Conservation (phyloP, 2,113 vertebrate species). For the Eonycteris spelaea region DNA sequence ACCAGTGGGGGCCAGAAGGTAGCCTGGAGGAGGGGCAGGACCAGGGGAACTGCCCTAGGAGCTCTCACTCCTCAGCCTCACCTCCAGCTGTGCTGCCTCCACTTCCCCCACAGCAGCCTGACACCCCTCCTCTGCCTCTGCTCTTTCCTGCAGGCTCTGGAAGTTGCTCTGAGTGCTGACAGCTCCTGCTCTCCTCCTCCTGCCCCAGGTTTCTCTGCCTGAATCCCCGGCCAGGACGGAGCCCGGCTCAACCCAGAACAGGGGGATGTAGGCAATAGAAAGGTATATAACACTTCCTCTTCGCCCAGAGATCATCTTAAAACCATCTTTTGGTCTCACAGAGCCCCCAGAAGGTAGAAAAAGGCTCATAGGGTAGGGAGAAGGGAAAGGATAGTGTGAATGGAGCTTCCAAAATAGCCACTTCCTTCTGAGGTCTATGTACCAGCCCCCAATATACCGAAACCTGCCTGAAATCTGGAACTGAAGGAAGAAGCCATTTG, state of each 20-base stretch:
- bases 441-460: background rate
- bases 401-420: background rate
- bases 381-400: background rate
- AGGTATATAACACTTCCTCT: background rate
- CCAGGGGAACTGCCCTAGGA: background rate
- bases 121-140: background rate
- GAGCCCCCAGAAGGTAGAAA: background rate
- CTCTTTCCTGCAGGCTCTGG: background rate
- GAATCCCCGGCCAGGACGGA: background rate
- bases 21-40: background rate
- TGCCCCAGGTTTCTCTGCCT: background rate
- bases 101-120: background rate
- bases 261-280: background rate
- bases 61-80: background rate
- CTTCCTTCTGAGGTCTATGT: background rate
- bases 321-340: background rate
- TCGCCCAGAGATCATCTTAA: background rate
- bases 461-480: background rate
- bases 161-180: background rate
- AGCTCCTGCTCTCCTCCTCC: background rate
- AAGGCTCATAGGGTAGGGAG: background rate
- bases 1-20: background rate
- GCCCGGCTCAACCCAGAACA: background rate
- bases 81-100: background rate
- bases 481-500: slow-evolving; percentile 11